Evolutionary conservation across 2,113 vertebrate species (phyloP).

Genomic region (Anolis sagrei): DNA sequence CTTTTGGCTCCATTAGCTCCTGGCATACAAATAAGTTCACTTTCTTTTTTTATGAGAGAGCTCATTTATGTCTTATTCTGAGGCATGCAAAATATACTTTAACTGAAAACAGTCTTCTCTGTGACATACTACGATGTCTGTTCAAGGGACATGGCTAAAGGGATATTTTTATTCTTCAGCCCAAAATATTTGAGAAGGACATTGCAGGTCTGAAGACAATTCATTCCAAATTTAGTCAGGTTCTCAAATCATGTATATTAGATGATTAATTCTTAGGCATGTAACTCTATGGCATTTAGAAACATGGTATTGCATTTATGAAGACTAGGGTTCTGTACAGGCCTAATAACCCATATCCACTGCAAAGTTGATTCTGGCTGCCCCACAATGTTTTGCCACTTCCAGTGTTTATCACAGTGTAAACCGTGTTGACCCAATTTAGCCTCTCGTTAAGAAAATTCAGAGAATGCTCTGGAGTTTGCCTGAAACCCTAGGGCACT

Average conservation of each 20-base stretch:
- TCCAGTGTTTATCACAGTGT: no score
- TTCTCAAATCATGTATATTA: neutral
- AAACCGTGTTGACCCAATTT: no score
- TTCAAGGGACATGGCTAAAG: neutral
- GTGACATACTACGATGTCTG: neutral
- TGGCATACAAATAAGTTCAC: conserved; percentile 35
- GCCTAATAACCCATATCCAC: no score
- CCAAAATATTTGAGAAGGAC: neutral
- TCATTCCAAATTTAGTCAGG: neutral
- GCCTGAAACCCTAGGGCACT: no score
- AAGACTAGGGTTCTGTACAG: no score
- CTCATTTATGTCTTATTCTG: conserved; percentile 22
- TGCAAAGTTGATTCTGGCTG: no score
- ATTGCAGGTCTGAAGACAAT: neutral
- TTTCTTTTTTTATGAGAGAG: conserved; percentile 36
- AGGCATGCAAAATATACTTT: conserved; percentile 9
- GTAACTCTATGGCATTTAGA: neutral
- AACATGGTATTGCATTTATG: neutral
- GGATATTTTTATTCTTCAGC: conserved; percentile 25
- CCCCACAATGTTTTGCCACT: no score
- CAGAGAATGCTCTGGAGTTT: no score
- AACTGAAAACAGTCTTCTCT: conserved; percentile 10
- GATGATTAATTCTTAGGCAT: neutral
- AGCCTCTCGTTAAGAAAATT: no score
- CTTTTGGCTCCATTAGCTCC: conserved; percentile 26